phyloP scores from a whole-genome alignment of 2,113 vertebrate genomes.

The Eulacestoma nigropectus region DNA sequence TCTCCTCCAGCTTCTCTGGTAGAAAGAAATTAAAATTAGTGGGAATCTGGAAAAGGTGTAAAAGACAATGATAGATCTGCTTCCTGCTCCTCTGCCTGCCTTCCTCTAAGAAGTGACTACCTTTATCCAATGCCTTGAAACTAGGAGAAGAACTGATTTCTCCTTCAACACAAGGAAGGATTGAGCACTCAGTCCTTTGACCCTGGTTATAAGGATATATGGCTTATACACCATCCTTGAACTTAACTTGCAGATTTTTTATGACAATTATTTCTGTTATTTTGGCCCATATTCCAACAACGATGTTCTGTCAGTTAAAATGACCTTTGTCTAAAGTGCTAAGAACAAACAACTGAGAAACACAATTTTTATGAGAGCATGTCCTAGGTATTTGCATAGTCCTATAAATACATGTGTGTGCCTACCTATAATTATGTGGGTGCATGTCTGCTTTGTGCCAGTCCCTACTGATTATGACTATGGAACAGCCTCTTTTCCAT shows the following conservation, averaged over 20 bases:
- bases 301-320: background rate
- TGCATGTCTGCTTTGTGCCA: background rate
- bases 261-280: background rate
- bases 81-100: background rate
- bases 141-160: background rate
- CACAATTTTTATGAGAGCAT: background rate
- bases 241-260: background rate
- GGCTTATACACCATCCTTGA: background rate
- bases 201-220: background rate
- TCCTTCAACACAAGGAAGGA: background rate
- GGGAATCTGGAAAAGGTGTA: background rate
- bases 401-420: background rate
- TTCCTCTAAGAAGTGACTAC: background rate
- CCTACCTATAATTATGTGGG: background rate
- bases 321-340: background rate
- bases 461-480: background rate
- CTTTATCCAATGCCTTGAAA: background rate
- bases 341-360: background rate
- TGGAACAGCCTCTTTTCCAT: background rate
- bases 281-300: background rate
- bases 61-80: background rate
- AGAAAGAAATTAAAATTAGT: background rate
- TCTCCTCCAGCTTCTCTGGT: background rate
- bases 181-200: rapidly evolving
- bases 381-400: background rate